Conservation (phyloP, 1,140 invertebrate species). For the Heterodera carotae region DNA sequence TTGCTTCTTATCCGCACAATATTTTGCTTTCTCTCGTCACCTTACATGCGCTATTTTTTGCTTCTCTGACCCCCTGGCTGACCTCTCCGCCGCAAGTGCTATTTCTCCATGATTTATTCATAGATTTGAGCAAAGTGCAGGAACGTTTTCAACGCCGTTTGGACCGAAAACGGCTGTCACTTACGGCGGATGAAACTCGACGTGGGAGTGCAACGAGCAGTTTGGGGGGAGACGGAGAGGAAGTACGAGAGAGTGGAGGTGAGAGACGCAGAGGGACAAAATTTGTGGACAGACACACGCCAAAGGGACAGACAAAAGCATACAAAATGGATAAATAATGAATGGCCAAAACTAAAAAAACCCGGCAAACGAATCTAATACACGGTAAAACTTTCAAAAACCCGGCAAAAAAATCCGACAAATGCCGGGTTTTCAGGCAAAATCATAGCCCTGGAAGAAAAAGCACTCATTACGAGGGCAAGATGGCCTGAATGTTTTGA, state of each 20-base stretch:
- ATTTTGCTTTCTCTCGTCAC: too few relatives aligned
- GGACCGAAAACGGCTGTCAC: constrained; percentile 57
- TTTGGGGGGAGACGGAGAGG: constrained; percentile 20
- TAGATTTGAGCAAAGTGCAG: constrained; percentile 63
- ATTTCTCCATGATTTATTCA: background rate
- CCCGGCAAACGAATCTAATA: background rate
- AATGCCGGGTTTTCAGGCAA: too few relatives aligned
- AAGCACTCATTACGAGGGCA: too few relatives aligned
- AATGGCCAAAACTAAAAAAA: background rate
- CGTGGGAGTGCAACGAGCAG: constrained; percentile 17
- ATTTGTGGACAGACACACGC: background rate
- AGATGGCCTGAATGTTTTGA: too few relatives aligned
- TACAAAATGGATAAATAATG: background rate
- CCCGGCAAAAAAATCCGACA: too few relatives aligned
- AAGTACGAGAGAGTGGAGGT: background rate
- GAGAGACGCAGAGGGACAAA: background rate
- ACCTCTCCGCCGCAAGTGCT: too few relatives aligned
- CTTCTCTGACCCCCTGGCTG: background rate
- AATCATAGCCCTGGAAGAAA: too few relatives aligned
- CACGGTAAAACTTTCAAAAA: too few relatives aligned
- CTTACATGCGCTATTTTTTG: background rate
- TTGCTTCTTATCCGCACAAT: constrained; percentile 14
- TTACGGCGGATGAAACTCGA: constrained; percentile 33
- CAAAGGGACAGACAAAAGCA: background rate
- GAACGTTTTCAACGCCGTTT: constrained; percentile 63